Base-by-base conservation (phyloP, 2,888 invertebrate genomes). In the Dinocampus coccinellae region DNA sequence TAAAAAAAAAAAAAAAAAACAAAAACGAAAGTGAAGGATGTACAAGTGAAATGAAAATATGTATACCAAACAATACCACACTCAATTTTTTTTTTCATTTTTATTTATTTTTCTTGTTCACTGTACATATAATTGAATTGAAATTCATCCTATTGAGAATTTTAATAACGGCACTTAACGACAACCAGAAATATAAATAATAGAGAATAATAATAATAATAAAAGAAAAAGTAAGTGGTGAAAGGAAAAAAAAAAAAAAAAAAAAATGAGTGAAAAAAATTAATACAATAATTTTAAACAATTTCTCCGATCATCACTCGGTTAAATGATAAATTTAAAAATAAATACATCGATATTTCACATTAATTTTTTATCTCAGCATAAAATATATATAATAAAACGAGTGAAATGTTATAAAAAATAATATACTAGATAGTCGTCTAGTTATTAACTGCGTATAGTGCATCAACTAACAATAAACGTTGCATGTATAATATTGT, bases 401-500 rank as follows among this genome's bases (percentile, higher is more conserved):
- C 9, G 9, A 47, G 16, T 16, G 9, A 16, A 47, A 4, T 47
- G 16, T 47, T 20, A 7, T 47, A 47, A 16, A 0, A 3, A 2
- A 16, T 47, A 16, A 47, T 47, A 20, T 20, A 6, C 6, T 16
- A 2, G 7, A 47, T 47, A n/a, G n/a, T n/a, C 4, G 16, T 47
- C 6, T 20, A 47, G 47, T 2, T 16, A 20, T 16, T 16, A 7
- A 16, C 47, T 20, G 16, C 20, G 47, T 16, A 47, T 6, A 24
- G 63, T 3, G 13, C 39, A 47, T 63, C 16, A 47, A 42, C 42
- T 6, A n/a, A 36, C 16, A 39, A 62, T 62, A 42, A 42, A 42
- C 36, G 39, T 16, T 20, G 62, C 47, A 47, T 47, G 47, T 47
- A n/a, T n/a, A 62, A 58, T 39, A 39, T 39, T 57, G 61, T 36